Percentiles rank a stretch among this genome's conserved stretches.
Evolutionary conservation across 1,140 invertebrate species (phyloP).

Genomic region (Aphaenogaster rudis): DNA sequence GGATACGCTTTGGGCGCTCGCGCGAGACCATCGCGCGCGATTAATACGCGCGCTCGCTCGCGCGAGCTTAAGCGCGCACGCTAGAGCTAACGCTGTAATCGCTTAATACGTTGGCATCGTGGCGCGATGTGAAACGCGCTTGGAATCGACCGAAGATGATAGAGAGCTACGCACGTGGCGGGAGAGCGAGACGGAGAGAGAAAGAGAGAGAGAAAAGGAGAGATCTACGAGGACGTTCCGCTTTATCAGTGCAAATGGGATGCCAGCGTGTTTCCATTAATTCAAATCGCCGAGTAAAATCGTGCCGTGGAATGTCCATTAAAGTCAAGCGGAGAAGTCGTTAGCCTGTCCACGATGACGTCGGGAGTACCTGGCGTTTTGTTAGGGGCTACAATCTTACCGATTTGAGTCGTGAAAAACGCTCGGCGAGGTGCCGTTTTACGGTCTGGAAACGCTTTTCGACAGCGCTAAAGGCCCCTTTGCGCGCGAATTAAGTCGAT

Average conservation of each 20-base stretch:
- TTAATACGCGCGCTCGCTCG: conserved; percentile 55
- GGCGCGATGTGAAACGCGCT: conserved; percentile 61
- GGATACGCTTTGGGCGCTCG: conserved; percentile 53
- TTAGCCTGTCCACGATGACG: conserved; percentile 67
- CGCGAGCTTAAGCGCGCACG: conserved; percentile 6
- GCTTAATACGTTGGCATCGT: conserved; percentile 68
- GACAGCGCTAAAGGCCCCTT: not conserved
- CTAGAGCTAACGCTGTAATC: conserved; percentile 62
- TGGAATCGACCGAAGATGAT: conserved; percentile 51
- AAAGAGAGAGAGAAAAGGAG: not conserved
- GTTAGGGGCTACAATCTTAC: conserved; percentile 58
- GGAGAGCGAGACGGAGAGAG: conserved; percentile 10
- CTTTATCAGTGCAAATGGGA: conserved; percentile 75
- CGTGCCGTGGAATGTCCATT: conserved; percentile 74
- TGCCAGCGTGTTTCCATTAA: conserved; percentile 76
- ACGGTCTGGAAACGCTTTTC: conserved; percentile 29
- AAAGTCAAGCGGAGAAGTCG: conserved; percentile 73
- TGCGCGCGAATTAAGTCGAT: conserved; percentile 29
- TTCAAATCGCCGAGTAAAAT: conserved; percentile 75
- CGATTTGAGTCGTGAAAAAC: conserved; percentile 52
- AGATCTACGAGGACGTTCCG: conserved; percentile 61
- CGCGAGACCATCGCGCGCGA: conserved; percentile 46
- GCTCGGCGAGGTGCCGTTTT: not conserved
- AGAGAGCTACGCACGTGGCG: conserved; percentile 48
- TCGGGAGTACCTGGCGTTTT: conserved; percentile 49